Conservation (phyloP, 2,797 vertebrate species). For the Channa striata region DNA sequence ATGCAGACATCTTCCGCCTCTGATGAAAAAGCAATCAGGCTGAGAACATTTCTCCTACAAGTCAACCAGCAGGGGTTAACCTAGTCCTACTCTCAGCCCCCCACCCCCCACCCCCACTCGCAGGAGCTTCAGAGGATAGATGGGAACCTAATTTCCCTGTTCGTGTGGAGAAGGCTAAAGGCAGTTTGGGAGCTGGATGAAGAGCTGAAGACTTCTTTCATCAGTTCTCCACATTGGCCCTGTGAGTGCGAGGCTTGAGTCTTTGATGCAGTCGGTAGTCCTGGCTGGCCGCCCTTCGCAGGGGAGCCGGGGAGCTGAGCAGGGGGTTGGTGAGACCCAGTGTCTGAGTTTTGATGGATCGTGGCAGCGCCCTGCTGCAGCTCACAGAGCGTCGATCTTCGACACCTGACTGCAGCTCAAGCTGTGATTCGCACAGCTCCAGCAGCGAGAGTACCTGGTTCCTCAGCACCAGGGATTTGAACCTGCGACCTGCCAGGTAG, state of each 20-base stretch:
- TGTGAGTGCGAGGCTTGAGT: slow-evolving; percentile 67
- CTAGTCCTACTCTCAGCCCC: slow-evolving; percentile 37
- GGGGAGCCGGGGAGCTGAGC: slow-evolving; percentile 45
- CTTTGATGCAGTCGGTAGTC: slow-evolving; percentile 70
- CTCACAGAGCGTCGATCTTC: slow-evolving; percentile 85
- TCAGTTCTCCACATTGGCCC: slow-evolving; percentile 81
- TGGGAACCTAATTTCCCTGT: slow-evolving; percentile 26
- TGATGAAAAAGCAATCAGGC: slow-evolving; percentile 63
- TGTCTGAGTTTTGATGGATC: slow-evolving; percentile 52
- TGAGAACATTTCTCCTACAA: slow-evolving; percentile 37
- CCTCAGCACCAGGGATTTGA: slow-evolving; percentile 84
- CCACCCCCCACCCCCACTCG: background rate
- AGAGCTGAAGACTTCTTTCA: background rate
- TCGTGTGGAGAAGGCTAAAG: slow-evolving; percentile 44
- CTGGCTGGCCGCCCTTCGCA: slow-evolving; percentile 67
- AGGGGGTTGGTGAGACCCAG: slow-evolving; percentile 38
- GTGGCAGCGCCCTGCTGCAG: slow-evolving; percentile 73
- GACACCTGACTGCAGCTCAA: slow-evolving; percentile 76
- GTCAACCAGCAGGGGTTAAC: slow-evolving; percentile 48
- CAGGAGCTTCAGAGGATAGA: slow-evolving; percentile 17
- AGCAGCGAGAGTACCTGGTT: slow-evolving; percentile 88
- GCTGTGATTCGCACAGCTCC: slow-evolving; percentile 89
- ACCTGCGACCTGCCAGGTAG: slow-evolving; percentile 90
- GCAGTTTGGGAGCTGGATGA: slow-evolving; percentile 38
- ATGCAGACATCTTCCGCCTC: slow-evolving; percentile 24